These are phyloP conservation scores for Callimorpha dominula DNA, from an alignment of 2,888 invertebrate species.

Conservation along the genomic window DNA sequence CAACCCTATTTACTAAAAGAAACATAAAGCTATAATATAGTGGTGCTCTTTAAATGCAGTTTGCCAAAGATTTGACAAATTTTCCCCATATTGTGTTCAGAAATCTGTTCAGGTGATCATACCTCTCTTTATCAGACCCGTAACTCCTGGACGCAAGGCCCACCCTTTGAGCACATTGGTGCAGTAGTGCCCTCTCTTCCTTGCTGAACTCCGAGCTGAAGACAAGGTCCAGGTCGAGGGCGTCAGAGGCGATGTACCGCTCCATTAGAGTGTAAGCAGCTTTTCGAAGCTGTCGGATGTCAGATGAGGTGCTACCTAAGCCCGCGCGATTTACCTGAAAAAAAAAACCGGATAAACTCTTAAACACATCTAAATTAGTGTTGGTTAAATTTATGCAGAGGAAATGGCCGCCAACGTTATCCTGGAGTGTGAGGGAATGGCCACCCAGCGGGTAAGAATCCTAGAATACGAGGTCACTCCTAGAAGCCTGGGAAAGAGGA, in stretches of 20 bases:
- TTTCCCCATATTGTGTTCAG: too few species aligned
- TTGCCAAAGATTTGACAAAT: too few species aligned
- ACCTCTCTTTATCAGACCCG: constrained; percentile 76
- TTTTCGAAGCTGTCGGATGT: constrained; percentile 58
- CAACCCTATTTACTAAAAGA: too few species aligned
- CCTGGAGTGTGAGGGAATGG: too few species aligned
- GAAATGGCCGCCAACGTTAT: too few species aligned
- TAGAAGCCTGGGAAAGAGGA: too few species aligned
- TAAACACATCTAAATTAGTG: not conserved
- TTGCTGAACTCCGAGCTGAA: constrained; percentile 87
- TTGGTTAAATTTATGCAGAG: not conserved
- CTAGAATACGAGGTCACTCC: too few species aligned
- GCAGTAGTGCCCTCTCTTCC: constrained; percentile 88
- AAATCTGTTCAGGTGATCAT: not conserved
- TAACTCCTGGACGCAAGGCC: constrained; percentile 84
- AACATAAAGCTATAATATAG: too few species aligned
- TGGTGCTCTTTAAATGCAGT: too few species aligned
- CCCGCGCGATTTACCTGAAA: constrained; percentile 76
- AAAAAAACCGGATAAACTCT: not conserved
- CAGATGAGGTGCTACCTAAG: constrained; percentile 63
- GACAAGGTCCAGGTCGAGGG: constrained; percentile 86
- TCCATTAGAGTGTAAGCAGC: constrained; percentile 68
- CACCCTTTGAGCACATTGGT: constrained; percentile 81
- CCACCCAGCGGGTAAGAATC: too few species aligned
- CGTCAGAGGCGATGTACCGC: constrained; percentile 68